Base-by-base conservation (phyloP, 1,140 invertebrate genomes). In the Maniola jurtina region DNA sequence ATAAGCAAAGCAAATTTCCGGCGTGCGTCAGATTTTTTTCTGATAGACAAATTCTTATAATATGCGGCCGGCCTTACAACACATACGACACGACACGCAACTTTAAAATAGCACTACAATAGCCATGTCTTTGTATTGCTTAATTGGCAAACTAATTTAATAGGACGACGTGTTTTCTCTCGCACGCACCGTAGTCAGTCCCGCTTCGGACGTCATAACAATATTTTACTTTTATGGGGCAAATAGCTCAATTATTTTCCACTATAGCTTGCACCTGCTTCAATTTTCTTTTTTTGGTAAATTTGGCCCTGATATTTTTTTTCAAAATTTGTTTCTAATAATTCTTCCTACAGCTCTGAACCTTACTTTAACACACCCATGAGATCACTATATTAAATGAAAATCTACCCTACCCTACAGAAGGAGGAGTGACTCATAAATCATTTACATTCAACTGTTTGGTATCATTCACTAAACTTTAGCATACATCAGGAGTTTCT, bases 121-220 rank as follows among this genome's bases (percentile, higher is more conserved):
- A 14, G 34, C 16, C 13, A 34, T 35, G 66, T 68, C 60, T 68
- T 61, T 57, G 35, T 57, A 57, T 45, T 59, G 56, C 25, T 40
- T 68, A 68, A 68, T 68, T 68, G 61, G 66, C 55, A 55, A 52
- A 62, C 60, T 57, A 66, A 66, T 71, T 63, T 63, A 61, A 70
- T 57, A n/a, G n/a, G n/a, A 56, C 42, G 59, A 66, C 64, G 56
- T 59, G 68, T 70, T 70, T 66, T 70, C 68, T 70, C 68, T 62
- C 58, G 63, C 68, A 56, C 40, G 59, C 68, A 70, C 50, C 63
- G 61, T 47, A 70, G 60, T 7, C 13, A 38, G 9, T 9, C 9
- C 38, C 15, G 15, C 54, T 57, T 34, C 4, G 25, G 9, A 59
- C 56, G 64, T 66, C 56, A 66, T 38, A 15, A 40, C 59, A 14